Conservation (phyloP, 2,797 vertebrate species). For the Chanos chanos region DNA sequence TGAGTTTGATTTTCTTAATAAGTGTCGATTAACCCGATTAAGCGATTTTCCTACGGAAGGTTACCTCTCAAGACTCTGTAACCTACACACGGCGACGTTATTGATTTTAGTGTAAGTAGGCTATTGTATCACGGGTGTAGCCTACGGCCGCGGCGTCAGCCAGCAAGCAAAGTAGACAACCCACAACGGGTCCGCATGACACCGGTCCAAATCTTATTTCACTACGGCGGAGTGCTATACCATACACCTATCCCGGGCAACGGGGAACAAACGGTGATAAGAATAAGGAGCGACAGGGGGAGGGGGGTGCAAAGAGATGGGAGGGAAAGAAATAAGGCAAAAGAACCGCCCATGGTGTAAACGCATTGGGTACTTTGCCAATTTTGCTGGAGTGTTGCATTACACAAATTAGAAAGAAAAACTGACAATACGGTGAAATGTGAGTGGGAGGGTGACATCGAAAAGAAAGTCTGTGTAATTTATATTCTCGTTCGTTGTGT, state of each 20-base stretch:
- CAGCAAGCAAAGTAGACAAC: not conserved
- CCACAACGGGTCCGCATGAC: not conserved
- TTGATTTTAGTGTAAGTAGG: conserved; percentile 42
- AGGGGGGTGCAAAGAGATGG: conserved; percentile 24
- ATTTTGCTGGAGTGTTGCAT: conserved; percentile 24
- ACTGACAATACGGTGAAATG: conserved; percentile 1
- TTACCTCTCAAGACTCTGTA: conserved; percentile 6
- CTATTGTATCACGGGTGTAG: conserved; percentile 52
- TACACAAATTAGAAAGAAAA: not conserved
- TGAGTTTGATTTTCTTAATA: conserved; percentile 27
- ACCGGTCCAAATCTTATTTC: not conserved
- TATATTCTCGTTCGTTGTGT: conserved; percentile 5
- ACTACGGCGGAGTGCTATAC: conserved; percentile 25
- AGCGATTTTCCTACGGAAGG: conserved; percentile 13
- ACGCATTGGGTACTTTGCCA: conserved; percentile 45
- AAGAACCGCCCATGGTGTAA: conserved; percentile 53
- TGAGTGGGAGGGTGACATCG: not conserved
- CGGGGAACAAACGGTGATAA: conserved; percentile 31
- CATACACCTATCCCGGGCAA: conserved; percentile 18
- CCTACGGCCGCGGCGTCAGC: not conserved
- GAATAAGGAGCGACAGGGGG: conserved; percentile 27
- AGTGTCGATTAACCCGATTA: conserved; percentile 11
- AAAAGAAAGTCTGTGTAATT: not conserved
- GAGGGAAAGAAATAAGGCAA: conserved; percentile 37
- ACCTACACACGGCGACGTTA: conserved; percentile 31